Percentiles rank a stretch among this genome's conserved stretches.
phyloP scores from a whole-genome alignment of 2,888 invertebrate genomes.

The Ornithoptera alexandrae region DNA sequence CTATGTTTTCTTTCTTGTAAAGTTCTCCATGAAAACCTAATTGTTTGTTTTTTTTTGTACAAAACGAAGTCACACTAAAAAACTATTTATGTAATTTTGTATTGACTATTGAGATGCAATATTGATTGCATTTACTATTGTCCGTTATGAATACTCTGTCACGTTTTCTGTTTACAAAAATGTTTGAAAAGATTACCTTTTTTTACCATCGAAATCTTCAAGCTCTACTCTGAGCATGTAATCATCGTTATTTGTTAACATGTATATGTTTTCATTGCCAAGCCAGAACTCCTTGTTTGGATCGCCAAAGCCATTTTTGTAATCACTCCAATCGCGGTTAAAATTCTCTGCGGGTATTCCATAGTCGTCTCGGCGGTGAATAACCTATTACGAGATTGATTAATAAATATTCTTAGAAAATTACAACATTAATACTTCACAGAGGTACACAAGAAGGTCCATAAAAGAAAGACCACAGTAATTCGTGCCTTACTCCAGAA shows the following conservation, averaged over 20 bases:
- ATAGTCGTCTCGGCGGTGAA: slow-evolving; percentile 93
- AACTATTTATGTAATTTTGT: not conserved
- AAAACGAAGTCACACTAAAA: too few species aligned
- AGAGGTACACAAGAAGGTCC: too few species aligned
- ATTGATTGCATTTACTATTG: not conserved
- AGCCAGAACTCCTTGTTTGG: slow-evolving; percentile 95
- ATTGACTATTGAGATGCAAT: not conserved
- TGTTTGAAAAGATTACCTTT: slow-evolving; percentile 80
- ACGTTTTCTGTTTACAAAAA: not conserved
- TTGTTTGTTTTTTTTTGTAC: too few species aligned
- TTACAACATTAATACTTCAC: not conserved
- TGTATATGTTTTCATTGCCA: slow-evolving; percentile 95
- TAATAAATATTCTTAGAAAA: not conserved
- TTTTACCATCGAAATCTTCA: slow-evolving; percentile 95
- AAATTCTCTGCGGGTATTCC: slow-evolving; percentile 94
- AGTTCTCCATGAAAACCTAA: too few species aligned
- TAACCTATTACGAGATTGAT: slow-evolving; percentile 82
- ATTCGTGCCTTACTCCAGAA: too few species aligned
- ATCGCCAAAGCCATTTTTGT: slow-evolving; percentile 95
- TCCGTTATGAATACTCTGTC: too few species aligned
- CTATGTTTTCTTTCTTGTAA: too few species aligned
- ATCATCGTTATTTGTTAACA: slow-evolving; percentile 95
- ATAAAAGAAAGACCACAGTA: too few species aligned
- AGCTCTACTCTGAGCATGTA: slow-evolving; percentile 92
- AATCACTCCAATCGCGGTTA: slow-evolving; percentile 95